Evolutionary conservation across 2,888 invertebrate species (phyloP).

Genomic region (Platycheirus albimanus): DNA sequence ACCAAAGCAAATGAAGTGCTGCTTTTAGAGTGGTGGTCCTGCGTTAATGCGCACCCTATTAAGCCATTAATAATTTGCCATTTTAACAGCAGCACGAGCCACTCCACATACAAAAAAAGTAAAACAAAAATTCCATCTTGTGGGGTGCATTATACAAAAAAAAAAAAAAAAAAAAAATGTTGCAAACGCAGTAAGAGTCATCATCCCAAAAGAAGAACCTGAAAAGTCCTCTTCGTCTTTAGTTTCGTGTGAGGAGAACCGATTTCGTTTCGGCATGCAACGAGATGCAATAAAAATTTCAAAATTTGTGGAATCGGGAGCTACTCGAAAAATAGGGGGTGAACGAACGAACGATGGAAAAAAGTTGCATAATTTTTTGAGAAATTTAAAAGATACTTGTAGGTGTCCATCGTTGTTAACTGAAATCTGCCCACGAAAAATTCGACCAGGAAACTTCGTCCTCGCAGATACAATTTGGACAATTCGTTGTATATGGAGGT

Average conservation of each 20-base stretch:
- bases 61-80: slow-evolving; percentile 71
- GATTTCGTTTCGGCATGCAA: slow-evolving; percentile 13
- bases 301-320: not conserved
- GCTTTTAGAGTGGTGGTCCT: slow-evolving; percentile 64
- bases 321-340: not conserved
- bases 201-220: slow-evolving; percentile 17
- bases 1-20: slow-evolving; percentile 16
- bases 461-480: not conserved
- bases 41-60: slow-evolving; percentile 72
- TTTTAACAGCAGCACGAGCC: slow-evolving; percentile 70
- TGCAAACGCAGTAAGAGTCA: slow-evolving; percentile 25
- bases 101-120: slow-evolving; percentile 20
- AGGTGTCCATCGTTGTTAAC: no score
- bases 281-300: not conserved
- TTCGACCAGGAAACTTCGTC: no score
- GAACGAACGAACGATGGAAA: not conserved
- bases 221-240: slow-evolving; percentile 12
- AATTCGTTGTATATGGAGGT: not conserved
- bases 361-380: not conserved
- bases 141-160: not conserved
- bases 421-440: not conserved
- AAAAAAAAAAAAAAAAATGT: slow-evolving; percentile 13
- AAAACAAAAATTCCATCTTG: not conserved
- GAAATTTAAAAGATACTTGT: no score
- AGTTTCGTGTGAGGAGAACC: not conserved